Evolutionary conservation across 2,797 vertebrate species (phyloP), one percentile per base, ranked within the genome.

Genomic region (Columba guinea): DNA sequence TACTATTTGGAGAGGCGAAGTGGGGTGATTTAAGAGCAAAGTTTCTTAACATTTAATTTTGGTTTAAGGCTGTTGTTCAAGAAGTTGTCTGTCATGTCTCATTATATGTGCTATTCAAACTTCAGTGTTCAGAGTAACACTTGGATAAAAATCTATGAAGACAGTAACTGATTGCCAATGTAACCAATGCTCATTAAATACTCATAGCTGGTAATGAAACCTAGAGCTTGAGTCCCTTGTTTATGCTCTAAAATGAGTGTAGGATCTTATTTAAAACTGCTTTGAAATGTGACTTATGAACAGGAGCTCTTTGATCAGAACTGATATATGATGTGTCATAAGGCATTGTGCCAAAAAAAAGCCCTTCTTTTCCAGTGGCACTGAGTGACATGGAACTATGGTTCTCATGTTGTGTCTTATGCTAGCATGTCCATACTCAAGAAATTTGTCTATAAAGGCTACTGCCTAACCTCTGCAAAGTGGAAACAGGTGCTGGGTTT

Each of bases 261-360:
- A 80, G 32, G 27, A 35, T 86, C 68, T 80, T 86, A 79, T 88
- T 84, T 69, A 89, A 78, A 94, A 56, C 32, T 74, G 78, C 81
- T 93, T 89, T 80, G 67, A 92, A 93, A 24, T 77, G 32, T 34
- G 53, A 89, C 59, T 87, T 89, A 56, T 44, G 75, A 95, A 69
- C 49, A 84, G 70, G 21, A 84, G 14, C 41, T 37, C 67, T 96
- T 94, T 97, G 87, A 94, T 96, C 92, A 93, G 77, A 94, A 74
- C 51, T 71, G 55, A 68, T 70, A 22, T 64, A 46, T 58, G 46
- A 82, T 70, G 86, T 87, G 63, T 71, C 74, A 65, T 52, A 84
- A 95, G 22, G 55, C 1, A 1, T 52, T 73, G 68, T 15, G 51
- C 62, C 51, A 71, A 75, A 87, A 84, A 77, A 41, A 90, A 46